These are phyloP conservation scores for Pionites leucogaster DNA, from an alignment of 2,113 vertebrate genomes.

Conservation along the genomic window DNA sequence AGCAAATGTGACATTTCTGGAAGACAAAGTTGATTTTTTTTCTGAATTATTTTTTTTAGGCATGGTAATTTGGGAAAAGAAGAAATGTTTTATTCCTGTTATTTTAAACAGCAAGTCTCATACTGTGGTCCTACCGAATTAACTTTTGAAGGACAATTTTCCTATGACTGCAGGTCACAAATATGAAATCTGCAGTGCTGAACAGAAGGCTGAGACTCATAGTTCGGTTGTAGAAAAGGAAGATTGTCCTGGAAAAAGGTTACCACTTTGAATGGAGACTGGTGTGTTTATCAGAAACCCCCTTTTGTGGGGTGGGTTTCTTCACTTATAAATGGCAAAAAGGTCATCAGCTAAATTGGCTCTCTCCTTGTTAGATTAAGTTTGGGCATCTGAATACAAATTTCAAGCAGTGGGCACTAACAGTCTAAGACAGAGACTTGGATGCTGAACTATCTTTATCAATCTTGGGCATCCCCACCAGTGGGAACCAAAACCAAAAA, in stretches of 20 bases:
- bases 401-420: neutral
- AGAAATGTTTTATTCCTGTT: neutral
- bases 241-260: neutral
- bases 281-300: neutral
- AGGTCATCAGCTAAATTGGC: neutral
- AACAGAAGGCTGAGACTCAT: neutral
- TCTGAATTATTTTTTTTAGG: neutral
- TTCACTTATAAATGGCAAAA: neutral
- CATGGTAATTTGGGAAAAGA: neutral
- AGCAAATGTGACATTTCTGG: constrained; percentile 1
- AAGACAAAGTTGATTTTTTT: neutral
- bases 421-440: neutral
- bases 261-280: neutral
- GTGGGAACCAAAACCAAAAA: neutral
- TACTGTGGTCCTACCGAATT: neutral
- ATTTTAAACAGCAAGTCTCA: neutral
- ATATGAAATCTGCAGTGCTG: neutral
- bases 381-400: neutral
- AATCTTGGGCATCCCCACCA: neutral
- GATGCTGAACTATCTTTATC: neutral
- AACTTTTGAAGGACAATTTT: constrained; percentile 3
- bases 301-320: neutral
- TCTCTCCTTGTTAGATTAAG: neutral
- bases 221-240: neutral
- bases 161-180: constrained; percentile 11